These are phyloP conservation scores for Ridgeia piscesae DNA, from an alignment of 1,140 invertebrate genomes.

Conservation along the genomic window DNA sequence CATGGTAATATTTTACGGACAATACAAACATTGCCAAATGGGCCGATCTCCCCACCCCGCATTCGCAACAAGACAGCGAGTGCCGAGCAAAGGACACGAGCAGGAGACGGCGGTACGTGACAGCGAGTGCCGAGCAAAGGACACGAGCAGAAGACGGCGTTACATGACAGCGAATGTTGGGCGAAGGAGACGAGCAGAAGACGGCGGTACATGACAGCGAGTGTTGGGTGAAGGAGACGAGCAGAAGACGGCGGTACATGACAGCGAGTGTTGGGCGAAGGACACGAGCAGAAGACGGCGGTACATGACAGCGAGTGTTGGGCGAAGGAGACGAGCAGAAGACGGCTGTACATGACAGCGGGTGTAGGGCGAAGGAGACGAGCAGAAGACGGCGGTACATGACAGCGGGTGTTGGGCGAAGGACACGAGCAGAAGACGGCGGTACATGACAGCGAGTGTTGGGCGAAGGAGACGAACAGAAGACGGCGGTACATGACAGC, in stretches of 20 bases:
- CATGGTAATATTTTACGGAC: no score
- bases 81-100: no score
- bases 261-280: no score
- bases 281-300: not conserved
- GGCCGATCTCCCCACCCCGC: no score
- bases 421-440: not conserved
- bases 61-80: no score
- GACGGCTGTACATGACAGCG: constrained; percentile 34
- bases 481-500: constrained; percentile 34
- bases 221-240: no score
- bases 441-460: constrained; percentile 34
- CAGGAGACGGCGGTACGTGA: constrained; percentile 40
- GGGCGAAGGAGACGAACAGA: not conserved
- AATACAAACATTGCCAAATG: no score
- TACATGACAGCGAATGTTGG: constrained; percentile 34
- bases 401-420: no score
- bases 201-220: constrained; percentile 34
- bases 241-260: constrained; percentile 35
- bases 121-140: no score
- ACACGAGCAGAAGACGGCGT: not conserved
- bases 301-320: constrained; percentile 34
- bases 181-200: not conserved
- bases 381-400: constrained; percentile 35
- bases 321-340: not conserved
- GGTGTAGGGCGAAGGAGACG: no score